phyloP scores from a whole-genome alignment of 2,797 vertebrate species.

The Argya squamiceps region DNA sequence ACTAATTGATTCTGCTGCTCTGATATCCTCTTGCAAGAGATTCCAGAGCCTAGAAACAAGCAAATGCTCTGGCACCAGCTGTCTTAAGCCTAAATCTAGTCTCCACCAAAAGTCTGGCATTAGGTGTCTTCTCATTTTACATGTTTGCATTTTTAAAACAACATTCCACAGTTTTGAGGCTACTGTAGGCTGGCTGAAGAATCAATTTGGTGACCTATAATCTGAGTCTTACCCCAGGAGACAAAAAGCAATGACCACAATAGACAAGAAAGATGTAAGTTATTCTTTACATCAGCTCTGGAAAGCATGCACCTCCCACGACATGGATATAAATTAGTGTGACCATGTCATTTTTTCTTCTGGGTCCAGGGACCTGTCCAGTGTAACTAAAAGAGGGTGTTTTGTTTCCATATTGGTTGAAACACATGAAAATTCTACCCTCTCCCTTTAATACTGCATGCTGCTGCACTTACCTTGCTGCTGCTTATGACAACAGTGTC shows the following conservation, averaged over 20 bases:
- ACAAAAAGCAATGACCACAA: not conserved
- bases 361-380: not conserved
- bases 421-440: not conserved
- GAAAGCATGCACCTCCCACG: not conserved
- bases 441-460: not conserved
- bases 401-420: not conserved
- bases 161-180: conserved; percentile 45
- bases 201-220: not conserved
- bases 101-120: conserved; percentile 53
- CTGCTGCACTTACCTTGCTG: not conserved
- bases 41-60: conserved; percentile 38
- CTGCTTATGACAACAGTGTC: fast-evolving
- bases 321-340: not conserved
- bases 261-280: not conserved
- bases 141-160: conserved; percentile 55
- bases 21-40: conserved; percentile 42
- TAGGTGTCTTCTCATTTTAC: conserved; percentile 56
- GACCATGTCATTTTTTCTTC: not conserved
- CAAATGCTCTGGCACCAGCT: conserved; percentile 63
- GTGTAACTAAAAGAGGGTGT: not conserved
- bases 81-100: conserved; percentile 66
- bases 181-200: not conserved
- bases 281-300: not conserved
- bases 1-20: conserved; percentile 46
- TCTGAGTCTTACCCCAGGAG: not conserved